Conservation (phyloP, 2,797 vertebrate genomes). For the Brachymystax lenok region DNA sequence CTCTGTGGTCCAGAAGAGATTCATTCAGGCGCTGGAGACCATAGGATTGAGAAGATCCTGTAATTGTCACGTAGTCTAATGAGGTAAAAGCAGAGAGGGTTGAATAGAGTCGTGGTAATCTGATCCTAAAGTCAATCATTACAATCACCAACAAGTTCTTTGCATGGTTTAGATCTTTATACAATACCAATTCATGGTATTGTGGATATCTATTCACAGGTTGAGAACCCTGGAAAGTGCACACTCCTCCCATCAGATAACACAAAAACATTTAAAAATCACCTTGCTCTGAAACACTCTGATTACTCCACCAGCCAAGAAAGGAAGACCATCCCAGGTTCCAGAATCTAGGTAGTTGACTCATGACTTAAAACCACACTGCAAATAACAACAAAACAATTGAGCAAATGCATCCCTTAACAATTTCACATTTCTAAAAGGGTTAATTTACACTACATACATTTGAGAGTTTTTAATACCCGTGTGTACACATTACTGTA, state of each 20-base stretch:
- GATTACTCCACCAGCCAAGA: background rate
- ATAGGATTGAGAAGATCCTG: background rate
- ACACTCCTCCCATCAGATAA: background rate
- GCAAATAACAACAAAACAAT: background rate
- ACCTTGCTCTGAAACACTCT: background rate
- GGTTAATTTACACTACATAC: background rate
- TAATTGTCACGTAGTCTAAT: conserved; percentile 30
- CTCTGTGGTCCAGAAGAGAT: conserved; percentile 58
- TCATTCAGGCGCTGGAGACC: conserved; percentile 38
- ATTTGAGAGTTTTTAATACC: too few species aligned
- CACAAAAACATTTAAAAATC: background rate
- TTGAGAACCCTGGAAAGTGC: background rate
- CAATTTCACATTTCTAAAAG: background rate
- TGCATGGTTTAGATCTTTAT: background rate
- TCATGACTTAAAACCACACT: background rate
- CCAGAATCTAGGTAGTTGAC: conserved; percentile 6
- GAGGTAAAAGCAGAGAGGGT: conserved; percentile 7
- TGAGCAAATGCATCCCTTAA: background rate
- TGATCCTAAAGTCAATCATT: background rate
- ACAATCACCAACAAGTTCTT: background rate
- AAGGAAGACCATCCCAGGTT: background rate
- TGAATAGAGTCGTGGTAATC: background rate
- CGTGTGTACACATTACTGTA: too few species aligned
- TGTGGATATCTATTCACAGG: background rate
- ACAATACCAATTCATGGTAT: background rate